Evolutionary conservation across 1,140 invertebrate genomes (phyloP).

Genomic region (Eulimnadia texana): DNA sequence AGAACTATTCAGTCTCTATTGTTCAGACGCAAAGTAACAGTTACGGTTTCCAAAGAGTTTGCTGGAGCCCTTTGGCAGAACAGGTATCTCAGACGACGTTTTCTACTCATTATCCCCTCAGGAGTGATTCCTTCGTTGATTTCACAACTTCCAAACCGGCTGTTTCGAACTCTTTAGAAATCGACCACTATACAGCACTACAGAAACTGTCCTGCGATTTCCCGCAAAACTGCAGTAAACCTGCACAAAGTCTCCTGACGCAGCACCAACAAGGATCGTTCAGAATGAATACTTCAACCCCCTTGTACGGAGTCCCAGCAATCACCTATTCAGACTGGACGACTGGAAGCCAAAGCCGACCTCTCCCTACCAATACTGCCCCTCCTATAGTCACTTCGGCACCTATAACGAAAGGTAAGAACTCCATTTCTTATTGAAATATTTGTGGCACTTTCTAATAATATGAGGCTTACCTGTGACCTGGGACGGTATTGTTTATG

Average conservation of each 20-base stretch:
- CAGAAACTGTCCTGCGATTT: conserved; percentile 6
- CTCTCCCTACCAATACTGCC: neutral
- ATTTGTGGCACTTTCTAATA: too few species aligned
- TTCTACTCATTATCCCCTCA: neutral
- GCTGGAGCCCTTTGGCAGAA: neutral
- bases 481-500: neutral
- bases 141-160: neutral
- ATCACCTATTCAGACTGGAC: conserved; percentile 6
- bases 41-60: neutral
- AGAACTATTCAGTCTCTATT: neutral
- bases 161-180: neutral
- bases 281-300: neutral
- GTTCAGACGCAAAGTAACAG: neutral
- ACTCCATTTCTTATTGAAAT: neutral
- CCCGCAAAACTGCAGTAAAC: neutral
- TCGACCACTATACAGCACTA: conserved; percentile 4
- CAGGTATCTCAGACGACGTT: neutral
- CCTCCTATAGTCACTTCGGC: neutral
- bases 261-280: neutral
- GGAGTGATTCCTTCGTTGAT: neutral
- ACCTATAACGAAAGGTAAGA: conserved; percentile 7
- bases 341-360: neutral
- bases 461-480: neutral
- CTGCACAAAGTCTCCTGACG: neutral
- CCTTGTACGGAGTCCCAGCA: neutral